Percentiles rank a stretch among this genome's conserved stretches.
Conservation (phyloP, 2,797 vertebrate species). For the Gallinago solitaria region DNA sequence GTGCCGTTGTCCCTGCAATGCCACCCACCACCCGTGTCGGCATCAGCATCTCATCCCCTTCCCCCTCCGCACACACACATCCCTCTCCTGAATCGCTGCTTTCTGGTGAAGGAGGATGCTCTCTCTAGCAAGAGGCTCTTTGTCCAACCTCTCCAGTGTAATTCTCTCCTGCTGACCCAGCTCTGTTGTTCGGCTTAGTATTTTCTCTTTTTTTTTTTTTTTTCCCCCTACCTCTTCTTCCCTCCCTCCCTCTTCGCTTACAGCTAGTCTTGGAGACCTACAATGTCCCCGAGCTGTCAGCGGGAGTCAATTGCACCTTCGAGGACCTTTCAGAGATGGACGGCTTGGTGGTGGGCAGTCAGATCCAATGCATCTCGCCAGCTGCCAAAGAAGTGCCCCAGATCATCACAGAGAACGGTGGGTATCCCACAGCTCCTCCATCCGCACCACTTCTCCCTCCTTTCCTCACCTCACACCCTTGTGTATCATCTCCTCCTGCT, state of each 20-base stretch:
- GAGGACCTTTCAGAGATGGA: constrained; percentile 96
- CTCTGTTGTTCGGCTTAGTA: neutral
- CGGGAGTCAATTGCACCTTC: constrained; percentile 96
- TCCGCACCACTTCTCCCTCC: neutral
- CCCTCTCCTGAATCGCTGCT: constrained; percentile 33
- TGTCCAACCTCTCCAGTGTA: constrained; percentile 56
- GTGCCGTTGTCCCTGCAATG: constrained; percentile 10
- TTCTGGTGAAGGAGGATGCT: constrained; percentile 66
- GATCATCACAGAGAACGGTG: constrained; percentile 93
- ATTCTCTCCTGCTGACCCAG: constrained; percentile 8
- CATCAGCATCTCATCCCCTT: constrained; percentile 27
- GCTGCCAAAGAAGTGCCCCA: constrained; percentile 95
- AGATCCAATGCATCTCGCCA: constrained; percentile 92
- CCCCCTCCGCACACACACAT: neutral
- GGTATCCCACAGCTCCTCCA: neutral
- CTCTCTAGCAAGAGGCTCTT: constrained; percentile 68
- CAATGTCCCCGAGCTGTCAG: constrained; percentile 95
- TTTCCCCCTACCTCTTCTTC: neutral
- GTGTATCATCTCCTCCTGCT: neutral
- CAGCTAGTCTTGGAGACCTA: constrained; percentile 96
- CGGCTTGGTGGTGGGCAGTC: constrained; percentile 93
- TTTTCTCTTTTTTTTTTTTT: neutral
- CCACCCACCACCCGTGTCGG: constrained; percentile 9
- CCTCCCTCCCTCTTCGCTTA: neutral
- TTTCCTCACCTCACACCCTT: neutral